Evolutionary conservation across 2,888 invertebrate genomes (phyloP), one percentile per base, ranked within the genome.

Genomic region (Pristionchus fissidentatus): DNA sequence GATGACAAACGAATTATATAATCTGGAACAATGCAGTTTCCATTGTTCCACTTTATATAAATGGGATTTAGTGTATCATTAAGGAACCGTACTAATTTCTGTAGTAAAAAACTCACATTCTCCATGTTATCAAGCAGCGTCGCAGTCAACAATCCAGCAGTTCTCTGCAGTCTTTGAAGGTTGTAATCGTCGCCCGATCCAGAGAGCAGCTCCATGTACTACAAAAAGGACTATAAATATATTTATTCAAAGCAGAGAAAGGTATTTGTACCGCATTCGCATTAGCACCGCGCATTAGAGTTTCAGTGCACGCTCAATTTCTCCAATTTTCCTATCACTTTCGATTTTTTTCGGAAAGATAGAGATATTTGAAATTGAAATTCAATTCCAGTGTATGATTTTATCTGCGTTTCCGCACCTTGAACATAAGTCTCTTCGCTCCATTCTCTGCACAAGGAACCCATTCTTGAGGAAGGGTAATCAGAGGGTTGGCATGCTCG

Each of bases 341-440:
- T 19, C n/a, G n/a, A n/a, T n/a, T n/a, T n/a, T n/a, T n/a, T n/a
- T n/a, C n/a, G n/a, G n/a, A n/a, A n/a, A n/a, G n/a, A n/a, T n/a
- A n/a, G n/a, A n/a, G n/a, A n/a, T n/a, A n/a, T n/a, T n/a, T n/a
- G n/a, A n/a, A n/a, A n/a, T n/a, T n/a, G n/a, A n/a, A n/a, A n/a
- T n/a, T n/a, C n/a, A n/a, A n/a, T n/a, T n/a, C n/a, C n/a, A n/a
- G n/a, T n/a, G n/a, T n/a, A n/a, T n/a, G n/a, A n/a, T n/a, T n/a
- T n/a, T 8, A 75, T 4, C n/a, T 46, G 8, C 75, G 7, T 4
- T 5, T 13, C 26, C 7, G 15, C 3, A 79, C 79, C 57, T 79
- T 79, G 62, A 52, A 81, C 55, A 81, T 60, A 43, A 62, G 43
- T 46, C 62, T 81, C 62, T 81, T 81, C 0, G 80, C 80, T 43